Evolutionary conservation across 2,797 vertebrate species (phyloP).

Genomic region (Tragelaphus eurycerus): DNA sequence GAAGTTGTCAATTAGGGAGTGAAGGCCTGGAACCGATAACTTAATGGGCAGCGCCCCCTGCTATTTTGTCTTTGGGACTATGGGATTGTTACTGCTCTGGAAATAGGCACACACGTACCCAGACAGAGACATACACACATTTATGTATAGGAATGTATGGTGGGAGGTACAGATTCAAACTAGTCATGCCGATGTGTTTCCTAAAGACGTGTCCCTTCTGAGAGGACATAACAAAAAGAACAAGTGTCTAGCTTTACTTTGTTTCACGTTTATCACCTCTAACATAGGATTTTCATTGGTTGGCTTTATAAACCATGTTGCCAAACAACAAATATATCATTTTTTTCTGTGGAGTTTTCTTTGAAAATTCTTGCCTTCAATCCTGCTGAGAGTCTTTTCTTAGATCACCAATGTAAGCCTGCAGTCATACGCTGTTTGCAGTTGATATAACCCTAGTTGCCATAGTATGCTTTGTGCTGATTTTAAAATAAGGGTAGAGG

Average conservation of each 20-base stretch:
- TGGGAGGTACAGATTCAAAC: not conserved
- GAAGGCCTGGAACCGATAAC: slow-evolving; percentile 90
- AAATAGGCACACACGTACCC: slow-evolving; percentile 85
- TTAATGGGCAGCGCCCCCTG: slow-evolving; percentile 89
- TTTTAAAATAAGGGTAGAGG: slow-evolving; percentile 58
- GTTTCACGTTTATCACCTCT: not conserved
- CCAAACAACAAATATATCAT: not conserved
- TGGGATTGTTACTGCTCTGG: slow-evolving; percentile 87
- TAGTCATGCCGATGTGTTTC: slow-evolving; percentile 82
- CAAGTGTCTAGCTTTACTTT: not conserved
- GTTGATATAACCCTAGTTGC: not conserved
- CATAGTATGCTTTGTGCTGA: slow-evolving; percentile 37
- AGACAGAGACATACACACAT: not conserved
- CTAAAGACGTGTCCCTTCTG: slow-evolving; percentile 86
- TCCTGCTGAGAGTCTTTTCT: not conserved
- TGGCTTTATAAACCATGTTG: slow-evolving; percentile 17
- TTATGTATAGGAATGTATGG: not conserved
- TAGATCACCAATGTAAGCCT: not conserved
- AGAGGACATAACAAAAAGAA: slow-evolving; percentile 82
- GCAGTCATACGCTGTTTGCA: not conserved
- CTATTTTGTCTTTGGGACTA: slow-evolving; percentile 73
- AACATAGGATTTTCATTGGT: not conserved
- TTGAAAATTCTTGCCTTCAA: slow-evolving; percentile 25
- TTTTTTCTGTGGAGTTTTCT: slow-evolving; percentile 41
- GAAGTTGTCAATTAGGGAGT: slow-evolving; percentile 94